These are phyloP conservation scores for Mizuhopecten yessoensis DNA, from an alignment of 1,140 invertebrate species.

Conservation along the genomic window DNA sequence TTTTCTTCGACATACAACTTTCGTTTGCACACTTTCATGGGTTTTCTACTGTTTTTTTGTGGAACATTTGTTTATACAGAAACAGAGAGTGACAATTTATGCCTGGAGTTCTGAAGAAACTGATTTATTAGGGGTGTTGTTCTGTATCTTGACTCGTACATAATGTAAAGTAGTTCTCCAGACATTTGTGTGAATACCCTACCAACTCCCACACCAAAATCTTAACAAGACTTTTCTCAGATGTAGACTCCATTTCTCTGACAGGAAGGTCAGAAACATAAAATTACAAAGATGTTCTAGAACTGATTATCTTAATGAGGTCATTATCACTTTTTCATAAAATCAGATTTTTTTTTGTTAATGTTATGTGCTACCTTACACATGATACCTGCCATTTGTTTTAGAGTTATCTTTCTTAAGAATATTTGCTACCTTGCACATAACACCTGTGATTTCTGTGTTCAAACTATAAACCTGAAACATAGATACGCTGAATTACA, in stretches of 20 bases:
- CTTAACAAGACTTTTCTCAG: background rate
- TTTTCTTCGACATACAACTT: background rate
- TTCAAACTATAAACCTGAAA: too few relatives aligned
- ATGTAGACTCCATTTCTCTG: background rate
- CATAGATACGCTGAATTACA: too few relatives aligned
- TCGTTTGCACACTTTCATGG: background rate
- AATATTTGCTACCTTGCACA: too few relatives aligned
- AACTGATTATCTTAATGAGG: too few relatives aligned
- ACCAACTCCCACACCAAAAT: background rate
- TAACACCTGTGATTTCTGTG: too few relatives aligned
- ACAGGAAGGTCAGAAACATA: background rate
- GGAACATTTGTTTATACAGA: constrained; percentile 40
- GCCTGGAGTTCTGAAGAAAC: background rate
- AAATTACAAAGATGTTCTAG: background rate
- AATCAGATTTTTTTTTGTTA: too few relatives aligned
- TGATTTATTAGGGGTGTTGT: constrained; percentile 35
- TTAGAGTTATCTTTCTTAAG: too few relatives aligned
- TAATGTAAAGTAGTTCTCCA: background rate
- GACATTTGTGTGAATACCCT: background rate
- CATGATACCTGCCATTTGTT: too few relatives aligned
- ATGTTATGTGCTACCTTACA: too few relatives aligned
- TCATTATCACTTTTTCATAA: too few relatives aligned
- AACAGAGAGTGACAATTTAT: constrained; percentile 25
- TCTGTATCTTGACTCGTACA: background rate
- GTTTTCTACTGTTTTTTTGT: constrained; percentile 40